phyloP scores from a whole-genome alignment of 2,888 invertebrate species.

The Biston betularia region DNA sequence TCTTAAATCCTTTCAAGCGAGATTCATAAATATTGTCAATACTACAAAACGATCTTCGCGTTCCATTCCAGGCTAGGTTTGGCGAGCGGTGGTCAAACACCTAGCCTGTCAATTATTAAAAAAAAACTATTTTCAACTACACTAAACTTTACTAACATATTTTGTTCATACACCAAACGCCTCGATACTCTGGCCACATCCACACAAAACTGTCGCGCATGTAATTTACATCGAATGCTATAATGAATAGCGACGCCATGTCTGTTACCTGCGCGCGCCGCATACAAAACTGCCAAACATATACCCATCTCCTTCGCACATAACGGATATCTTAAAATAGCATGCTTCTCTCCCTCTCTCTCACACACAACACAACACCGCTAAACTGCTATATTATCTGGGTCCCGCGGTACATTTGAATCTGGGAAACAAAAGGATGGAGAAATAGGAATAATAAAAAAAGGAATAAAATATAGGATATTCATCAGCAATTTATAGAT shows the following conservation, averaged over 20 bases:
- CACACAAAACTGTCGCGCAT: slow-evolving; percentile 45
- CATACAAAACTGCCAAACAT: slow-evolving; percentile 25
- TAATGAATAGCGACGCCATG: slow-evolving; percentile 73
- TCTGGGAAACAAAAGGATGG: slow-evolving; percentile 6
- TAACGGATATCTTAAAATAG: neutral
- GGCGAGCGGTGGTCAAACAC: too few species aligned
- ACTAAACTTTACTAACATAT: too few species aligned
- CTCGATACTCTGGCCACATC: slow-evolving; percentile 46
- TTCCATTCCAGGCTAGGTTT: too few species aligned
- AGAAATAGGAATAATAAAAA: too few species aligned
- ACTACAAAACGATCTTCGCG: too few species aligned
- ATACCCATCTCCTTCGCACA: slow-evolving; percentile 45
- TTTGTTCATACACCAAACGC: too few species aligned
- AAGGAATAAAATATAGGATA: too few species aligned
- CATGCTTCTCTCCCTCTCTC: slow-evolving; percentile 15
- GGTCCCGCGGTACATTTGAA: slow-evolving; percentile 11
- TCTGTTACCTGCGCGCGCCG: slow-evolving; percentile 62
- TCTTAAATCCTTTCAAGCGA: too few species aligned
- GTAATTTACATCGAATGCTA: slow-evolving; percentile 60
- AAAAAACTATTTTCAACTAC: too few species aligned
- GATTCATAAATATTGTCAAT: neutral
- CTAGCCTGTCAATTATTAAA: too few species aligned
- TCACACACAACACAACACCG: slow-evolving; percentile 6
- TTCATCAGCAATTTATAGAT: slow-evolving; percentile 15
- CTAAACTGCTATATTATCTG: slow-evolving; percentile 13